Evolutionary conservation across 2,113 vertebrate species (phyloP).

Genomic region (Poeciliopsis turrubarensis): DNA sequence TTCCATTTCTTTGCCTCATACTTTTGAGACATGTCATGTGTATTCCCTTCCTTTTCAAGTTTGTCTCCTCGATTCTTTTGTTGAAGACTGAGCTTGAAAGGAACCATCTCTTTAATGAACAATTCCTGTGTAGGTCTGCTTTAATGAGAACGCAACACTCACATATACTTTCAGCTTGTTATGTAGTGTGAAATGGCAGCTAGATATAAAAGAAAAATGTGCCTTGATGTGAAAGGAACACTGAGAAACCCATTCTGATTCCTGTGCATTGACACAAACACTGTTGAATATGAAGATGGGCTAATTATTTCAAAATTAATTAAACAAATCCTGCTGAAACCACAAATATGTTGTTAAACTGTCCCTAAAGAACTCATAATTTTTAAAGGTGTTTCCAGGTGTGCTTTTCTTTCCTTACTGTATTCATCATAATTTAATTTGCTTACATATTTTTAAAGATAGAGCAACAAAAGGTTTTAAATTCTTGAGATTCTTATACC

Average conservation of each 20-base stretch:
- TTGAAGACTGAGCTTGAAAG: constrained; percentile 52
- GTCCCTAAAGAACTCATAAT: constrained; percentile 12
- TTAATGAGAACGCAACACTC: constrained; percentile 58
- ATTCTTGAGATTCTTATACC: not conserved
- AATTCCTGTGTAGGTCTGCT: constrained; percentile 22
- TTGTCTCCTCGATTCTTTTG: constrained; percentile 42
- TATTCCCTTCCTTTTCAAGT: constrained; percentile 47
- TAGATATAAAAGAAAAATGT: constrained; percentile 13
- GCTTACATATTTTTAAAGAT: not conserved
- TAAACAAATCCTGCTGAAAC: constrained; percentile 18
- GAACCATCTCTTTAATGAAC: constrained; percentile 40
- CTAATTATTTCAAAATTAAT: constrained; percentile 20
- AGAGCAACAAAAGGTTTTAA: not conserved
- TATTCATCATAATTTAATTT: not conserved
- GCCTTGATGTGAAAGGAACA: constrained; percentile 5
- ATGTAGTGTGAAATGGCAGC: constrained; percentile 26
- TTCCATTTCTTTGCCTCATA: constrained; percentile 61
- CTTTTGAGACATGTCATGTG: constrained; percentile 50
- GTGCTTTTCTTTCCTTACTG: not conserved
- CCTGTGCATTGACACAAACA: constrained; percentile 5
- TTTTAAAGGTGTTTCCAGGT: constrained; percentile 13
- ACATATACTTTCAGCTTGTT: constrained; percentile 45
- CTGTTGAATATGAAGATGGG: constrained; percentile 1
- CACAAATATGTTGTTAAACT: constrained; percentile 14
- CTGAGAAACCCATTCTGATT: constrained; percentile 14